A percentile compares a stretch with the other conserved stretches of the same genome.
Evolutionary conservation across 2,113 vertebrate genomes (phyloP).

Genomic region (Stictonetta naevosa): DNA sequence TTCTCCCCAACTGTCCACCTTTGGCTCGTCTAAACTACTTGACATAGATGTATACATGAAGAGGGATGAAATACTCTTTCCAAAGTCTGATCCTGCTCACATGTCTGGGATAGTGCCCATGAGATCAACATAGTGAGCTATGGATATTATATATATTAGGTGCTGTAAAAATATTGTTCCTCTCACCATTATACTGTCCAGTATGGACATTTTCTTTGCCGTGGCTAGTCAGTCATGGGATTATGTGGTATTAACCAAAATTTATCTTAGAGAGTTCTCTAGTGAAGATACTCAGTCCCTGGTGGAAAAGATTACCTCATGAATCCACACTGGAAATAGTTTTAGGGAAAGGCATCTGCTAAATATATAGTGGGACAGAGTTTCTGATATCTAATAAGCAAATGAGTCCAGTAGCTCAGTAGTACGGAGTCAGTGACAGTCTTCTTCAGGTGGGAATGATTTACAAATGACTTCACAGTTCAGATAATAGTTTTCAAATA

Average conservation of each 20-base stretch:
- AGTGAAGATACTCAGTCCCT: not conserved
- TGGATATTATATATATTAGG: not conserved
- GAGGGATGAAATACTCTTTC: not conserved
- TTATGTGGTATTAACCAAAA: not conserved
- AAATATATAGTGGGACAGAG: not conserved
- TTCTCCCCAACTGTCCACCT: fast-evolving
- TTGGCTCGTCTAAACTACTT: not conserved
- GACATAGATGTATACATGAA: not conserved
- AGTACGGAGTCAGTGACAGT: not conserved
- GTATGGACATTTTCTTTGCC: not conserved
- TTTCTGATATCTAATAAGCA: not conserved
- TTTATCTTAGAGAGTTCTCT: not conserved
- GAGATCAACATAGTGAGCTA: not conserved
- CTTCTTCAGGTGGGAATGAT: not conserved
- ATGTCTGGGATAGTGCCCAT: not conserved
- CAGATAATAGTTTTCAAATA: not conserved
- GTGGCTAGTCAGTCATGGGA: not conserved
- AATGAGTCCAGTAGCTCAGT: not conserved
- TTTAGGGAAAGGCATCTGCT: not conserved
- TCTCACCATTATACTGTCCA: not conserved
- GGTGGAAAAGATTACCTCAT: not conserved
- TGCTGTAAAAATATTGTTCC: not conserved
- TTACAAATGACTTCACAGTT: not conserved
- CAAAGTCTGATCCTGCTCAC: not conserved
- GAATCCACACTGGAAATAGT: not conserved